phyloP scores from a whole-genome alignment of 1,140 invertebrate species.

The Laodelphax striatellus region DNA sequence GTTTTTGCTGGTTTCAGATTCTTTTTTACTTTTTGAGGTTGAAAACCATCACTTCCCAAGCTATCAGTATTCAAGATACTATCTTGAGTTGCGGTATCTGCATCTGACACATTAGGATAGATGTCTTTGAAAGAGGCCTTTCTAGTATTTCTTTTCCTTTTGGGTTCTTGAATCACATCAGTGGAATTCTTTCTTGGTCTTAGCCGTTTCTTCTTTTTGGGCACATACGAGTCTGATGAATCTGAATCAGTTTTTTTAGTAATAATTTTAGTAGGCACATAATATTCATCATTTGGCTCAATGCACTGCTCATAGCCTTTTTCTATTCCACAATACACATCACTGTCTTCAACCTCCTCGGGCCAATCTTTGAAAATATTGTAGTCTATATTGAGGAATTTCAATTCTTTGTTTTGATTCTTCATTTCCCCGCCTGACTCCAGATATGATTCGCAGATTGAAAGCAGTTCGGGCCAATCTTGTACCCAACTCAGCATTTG shows the following conservation, averaged over 20 bases:
- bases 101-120: slow-evolving; percentile 28
- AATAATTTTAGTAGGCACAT: not conserved
- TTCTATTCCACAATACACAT: slow-evolving; percentile 35
- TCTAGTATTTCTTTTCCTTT: not conserved
- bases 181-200: not conserved
- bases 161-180: not conserved
- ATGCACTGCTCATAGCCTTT: slow-evolving; percentile 38
- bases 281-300: slow-evolving; percentile 9
- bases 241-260: not conserved
- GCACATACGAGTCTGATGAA: not conserved
- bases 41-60: slow-evolving; percentile 33
- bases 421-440: slow-evolving; percentile 43
- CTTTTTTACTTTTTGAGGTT: not conserved
- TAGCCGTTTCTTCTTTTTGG: not conserved
- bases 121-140: not conserved
- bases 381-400: slow-evolving; percentile 52
- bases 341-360: slow-evolving; percentile 32
- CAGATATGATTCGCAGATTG: slow-evolving; percentile 44
- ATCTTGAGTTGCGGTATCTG: slow-evolving; percentile 36
- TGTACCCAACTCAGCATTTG: slow-evolving; percentile 47
- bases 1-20: no score
- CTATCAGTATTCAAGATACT: slow-evolving; percentile 31
- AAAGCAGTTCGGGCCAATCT: slow-evolving; percentile 43
- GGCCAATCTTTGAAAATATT: slow-evolving; percentile 47
- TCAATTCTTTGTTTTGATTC: slow-evolving; percentile 43